phyloP scores from a whole-genome alignment of 2,113 vertebrate species.

The Otis tarda region DNA sequence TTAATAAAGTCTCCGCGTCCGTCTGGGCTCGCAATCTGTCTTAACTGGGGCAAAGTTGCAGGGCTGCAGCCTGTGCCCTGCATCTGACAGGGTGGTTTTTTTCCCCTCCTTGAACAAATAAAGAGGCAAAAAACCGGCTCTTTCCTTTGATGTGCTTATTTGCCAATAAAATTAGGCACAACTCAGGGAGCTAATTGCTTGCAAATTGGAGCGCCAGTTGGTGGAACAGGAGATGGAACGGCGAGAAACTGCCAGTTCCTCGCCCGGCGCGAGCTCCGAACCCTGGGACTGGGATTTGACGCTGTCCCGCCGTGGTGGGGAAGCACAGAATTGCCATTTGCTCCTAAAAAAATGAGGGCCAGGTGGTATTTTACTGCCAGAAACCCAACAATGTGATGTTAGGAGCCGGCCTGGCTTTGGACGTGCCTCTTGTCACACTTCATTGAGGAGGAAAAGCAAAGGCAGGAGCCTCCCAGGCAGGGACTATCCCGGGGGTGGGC shows the following conservation, averaged over 20 bases:
- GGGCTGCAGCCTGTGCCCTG: not conserved
- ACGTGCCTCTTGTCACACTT: not conserved
- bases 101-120: not conserved
- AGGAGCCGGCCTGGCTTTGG: not conserved
- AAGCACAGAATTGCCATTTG: not conserved
- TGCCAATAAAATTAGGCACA: not conserved
- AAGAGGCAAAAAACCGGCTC: not conserved
- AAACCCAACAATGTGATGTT: accelerated
- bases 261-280: accelerated
- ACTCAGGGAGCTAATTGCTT: not conserved
- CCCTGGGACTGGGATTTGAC: not conserved
- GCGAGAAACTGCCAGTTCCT: not conserved
- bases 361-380: not conserved
- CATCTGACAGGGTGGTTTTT: not conserved
- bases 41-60: not conserved
- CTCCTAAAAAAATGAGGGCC: not conserved
- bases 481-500: accelerated
- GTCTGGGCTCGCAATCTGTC: not conserved
- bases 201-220: not conserved
- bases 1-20: not conserved
- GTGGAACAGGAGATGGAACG: not conserved
- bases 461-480: not conserved
- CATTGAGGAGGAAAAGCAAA: not conserved
- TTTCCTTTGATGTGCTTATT: not conserved
- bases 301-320: accelerated